phyloP scores from a whole-genome alignment of 2,113 vertebrate species.

The Mobula hypostoma region DNA sequence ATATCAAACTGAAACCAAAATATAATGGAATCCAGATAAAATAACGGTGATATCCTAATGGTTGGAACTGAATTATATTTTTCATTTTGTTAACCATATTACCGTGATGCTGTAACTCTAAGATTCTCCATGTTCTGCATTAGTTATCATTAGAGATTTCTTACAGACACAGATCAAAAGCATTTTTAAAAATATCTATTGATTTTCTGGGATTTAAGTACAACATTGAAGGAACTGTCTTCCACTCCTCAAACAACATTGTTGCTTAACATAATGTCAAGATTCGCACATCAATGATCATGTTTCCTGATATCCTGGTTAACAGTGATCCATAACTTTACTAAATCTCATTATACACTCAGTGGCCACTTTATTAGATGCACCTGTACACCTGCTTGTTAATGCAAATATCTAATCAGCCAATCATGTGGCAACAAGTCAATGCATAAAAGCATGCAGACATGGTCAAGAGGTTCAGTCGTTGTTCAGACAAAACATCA shows the following conservation, averaged over 20 bases:
- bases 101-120: not conserved
- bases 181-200: not conserved
- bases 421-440: too few species aligned
- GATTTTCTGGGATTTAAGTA: not conserved
- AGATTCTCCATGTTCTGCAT: not conserved
- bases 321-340: not conserved
- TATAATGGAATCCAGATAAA: not conserved
- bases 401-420: too few species aligned
- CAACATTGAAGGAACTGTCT: not conserved
- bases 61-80: not conserved
- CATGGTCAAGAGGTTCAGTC: too few species aligned
- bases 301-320: not conserved
- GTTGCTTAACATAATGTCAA: not conserved
- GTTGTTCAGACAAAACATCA: too few species aligned
- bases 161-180: not conserved
- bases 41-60: not conserved
- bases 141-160: not conserved
- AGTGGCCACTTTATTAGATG: too few species aligned
- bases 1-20: not conserved
- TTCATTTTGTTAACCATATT: not conserved
- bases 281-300: not conserved
- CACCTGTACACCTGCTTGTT: too few species aligned
- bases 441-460: too few species aligned
- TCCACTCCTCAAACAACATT: not conserved
- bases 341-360: not conserved